phyloP scores from a whole-genome alignment of 1,140 invertebrate genomes.

The Pectinophora gossypiella region DNA sequence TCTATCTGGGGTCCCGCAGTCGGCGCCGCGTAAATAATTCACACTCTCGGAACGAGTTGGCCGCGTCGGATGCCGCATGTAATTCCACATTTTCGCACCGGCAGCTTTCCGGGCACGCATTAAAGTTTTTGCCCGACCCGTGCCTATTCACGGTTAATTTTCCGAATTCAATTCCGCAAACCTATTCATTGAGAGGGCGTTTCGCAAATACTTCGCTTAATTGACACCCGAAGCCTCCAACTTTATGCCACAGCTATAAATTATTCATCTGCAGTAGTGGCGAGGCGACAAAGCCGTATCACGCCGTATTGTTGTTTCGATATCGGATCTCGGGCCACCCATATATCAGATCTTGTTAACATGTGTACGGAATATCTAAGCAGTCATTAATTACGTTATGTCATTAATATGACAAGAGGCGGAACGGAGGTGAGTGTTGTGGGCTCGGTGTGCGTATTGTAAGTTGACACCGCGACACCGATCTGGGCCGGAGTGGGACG shows the following conservation, averaged over 20 bases:
- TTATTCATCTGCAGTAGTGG: slow-evolving; percentile 30
- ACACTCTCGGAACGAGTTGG: slow-evolving; percentile 39
- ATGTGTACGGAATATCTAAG: slow-evolving; percentile 30
- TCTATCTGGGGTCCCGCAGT: slow-evolving; percentile 19
- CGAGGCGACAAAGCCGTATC: slow-evolving; percentile 18
- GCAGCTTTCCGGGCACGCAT: slow-evolving; percentile 45
- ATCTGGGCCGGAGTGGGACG: slow-evolving; percentile 12
- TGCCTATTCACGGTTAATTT: slow-evolving; percentile 58
- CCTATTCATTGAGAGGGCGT: slow-evolving; percentile 44
- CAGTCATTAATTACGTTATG: slow-evolving; percentile 45
- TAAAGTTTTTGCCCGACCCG: slow-evolving; percentile 55
- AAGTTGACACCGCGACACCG: slow-evolving; percentile 21
- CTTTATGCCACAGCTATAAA: slow-evolving; percentile 28
- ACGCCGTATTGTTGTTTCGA: not conserved
- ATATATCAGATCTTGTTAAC: slow-evolving; percentile 30
- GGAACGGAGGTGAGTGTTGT: slow-evolving; percentile 9
- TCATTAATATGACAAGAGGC: slow-evolving; percentile 39
- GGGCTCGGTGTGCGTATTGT: slow-evolving; percentile 23
- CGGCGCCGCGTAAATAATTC: slow-evolving; percentile 53
- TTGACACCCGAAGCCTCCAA: slow-evolving; percentile 34
- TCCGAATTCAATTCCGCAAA: slow-evolving; percentile 54
- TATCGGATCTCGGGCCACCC: not conserved
- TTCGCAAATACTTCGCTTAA: slow-evolving; percentile 49
- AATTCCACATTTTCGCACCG: slow-evolving; percentile 60
- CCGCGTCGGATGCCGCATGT: slow-evolving; percentile 52